Evolutionary conservation across 2,113 vertebrate species (phyloP).

Genomic region (Sciurus niger): DNA sequence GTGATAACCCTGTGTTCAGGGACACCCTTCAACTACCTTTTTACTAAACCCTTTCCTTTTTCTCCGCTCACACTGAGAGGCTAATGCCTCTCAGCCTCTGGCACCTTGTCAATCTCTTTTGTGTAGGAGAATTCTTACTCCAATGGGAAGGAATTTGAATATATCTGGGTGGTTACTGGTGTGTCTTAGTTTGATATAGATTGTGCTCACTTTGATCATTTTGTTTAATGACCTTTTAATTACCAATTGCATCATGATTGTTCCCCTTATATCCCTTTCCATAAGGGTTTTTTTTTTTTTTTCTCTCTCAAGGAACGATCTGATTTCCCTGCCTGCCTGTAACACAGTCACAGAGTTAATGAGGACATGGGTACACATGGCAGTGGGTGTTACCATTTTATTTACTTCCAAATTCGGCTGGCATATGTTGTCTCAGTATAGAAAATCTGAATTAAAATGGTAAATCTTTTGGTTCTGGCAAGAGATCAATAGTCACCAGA

Average conservation of each 20-base stretch:
- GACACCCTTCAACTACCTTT: neutral
- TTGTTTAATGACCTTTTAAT: neutral
- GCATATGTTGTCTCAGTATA: neutral
- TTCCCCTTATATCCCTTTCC: neutral
- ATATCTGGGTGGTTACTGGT: neutral
- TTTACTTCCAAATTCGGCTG: neutral
- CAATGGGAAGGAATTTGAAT: neutral
- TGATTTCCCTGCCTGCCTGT: neutral
- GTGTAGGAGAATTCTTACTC: neutral
- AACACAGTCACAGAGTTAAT: neutral
- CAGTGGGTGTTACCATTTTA: neutral
- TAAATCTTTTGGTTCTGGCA: neutral
- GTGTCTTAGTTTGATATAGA: neutral
- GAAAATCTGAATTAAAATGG: conserved; percentile 49
- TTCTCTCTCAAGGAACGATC: neutral
- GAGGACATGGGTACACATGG: neutral
- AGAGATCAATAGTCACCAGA: neutral
- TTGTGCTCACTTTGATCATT: neutral
- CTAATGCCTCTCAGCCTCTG: neutral
- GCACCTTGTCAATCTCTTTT: neutral
- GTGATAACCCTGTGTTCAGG: neutral
- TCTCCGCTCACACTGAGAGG: neutral
- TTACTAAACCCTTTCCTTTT: neutral
- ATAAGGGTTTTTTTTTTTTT: neutral
- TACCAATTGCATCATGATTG: neutral